Evolutionary conservation across 2,113 vertebrate species (phyloP), one percentile per base, ranked within the genome.

Genomic region (Mohoua ochrocephala): DNA sequence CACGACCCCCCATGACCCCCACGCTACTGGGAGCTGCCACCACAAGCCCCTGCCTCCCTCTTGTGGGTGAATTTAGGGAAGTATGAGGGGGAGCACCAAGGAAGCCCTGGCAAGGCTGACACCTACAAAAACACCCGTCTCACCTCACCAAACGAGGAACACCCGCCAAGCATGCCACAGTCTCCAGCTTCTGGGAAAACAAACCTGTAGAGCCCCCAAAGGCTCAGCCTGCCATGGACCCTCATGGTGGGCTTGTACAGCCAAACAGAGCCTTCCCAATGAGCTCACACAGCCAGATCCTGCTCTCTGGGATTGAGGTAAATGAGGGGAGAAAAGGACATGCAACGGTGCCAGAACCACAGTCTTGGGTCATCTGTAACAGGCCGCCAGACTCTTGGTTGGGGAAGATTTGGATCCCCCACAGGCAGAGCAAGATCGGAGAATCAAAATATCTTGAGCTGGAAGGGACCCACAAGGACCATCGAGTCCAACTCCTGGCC

Each of bases 131-230:
- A 9, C 45, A 49, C 1, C 15, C 37, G 26, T 17, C 9, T 28
- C 4, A 0, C 19, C 6, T 10, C 50, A 18, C 7, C 26, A 21
- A 23, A 37, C 0, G 0, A 31, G 10, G 30, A 60, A 7, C 14
- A 21, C 5, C 26, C 2, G 0, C 15, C 20, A 27, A 53, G 54
- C 27, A 8, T 3, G 4, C 10, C 21, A 30, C 2, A 0, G 17
- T 41, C 27, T 28, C 31, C 75, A 63, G 26, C 63, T 22, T 4
- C 45, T 28, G 49, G 44, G 54, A 37, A 47, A 69, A 50, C 15
- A 23, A 37, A 52, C 1, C 23, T 30, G 13, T 6, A 14, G 41
- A 30, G 35, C 10, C 26, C 33, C 33, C 21, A 18, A 10, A 41
- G 45, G 23, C 21, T 87, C 8, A 2, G 11, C 6, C 6, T 37